A percentile compares a stretch with the other conserved stretches of the same genome.
These are phyloP conservation scores for Nephrocerus scutellatus DNA, from an alignment of 2,888 invertebrate species.

Conservation along the genomic window DNA sequence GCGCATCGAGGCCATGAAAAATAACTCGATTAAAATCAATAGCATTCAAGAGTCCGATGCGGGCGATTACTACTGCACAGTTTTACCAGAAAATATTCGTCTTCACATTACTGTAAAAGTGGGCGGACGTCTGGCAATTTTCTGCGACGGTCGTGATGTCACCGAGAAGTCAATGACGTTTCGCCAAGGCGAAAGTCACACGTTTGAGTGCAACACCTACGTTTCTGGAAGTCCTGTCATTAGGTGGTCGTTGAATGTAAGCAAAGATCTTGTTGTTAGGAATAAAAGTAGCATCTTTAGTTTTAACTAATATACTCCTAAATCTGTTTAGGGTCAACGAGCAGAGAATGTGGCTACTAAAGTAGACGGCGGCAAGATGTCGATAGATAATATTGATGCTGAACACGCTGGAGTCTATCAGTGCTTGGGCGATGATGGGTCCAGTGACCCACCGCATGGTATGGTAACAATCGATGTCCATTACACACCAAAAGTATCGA, in stretches of 20 bases:
- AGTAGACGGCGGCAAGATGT: constrained; percentile 27
- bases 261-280: constrained; percentile 12
- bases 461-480: constrained; percentile 39
- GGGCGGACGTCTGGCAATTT: constrained; percentile 33
- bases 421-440: constrained; percentile 40
- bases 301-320: neutral
- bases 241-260: constrained; percentile 42
- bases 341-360: constrained; percentile 26
- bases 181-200: constrained; percentile 39
- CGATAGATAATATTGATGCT: constrained; percentile 34
- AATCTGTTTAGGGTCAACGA: constrained; percentile 31
- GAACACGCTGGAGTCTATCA: constrained; percentile 39
- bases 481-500: constrained; percentile 38
- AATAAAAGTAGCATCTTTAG: neutral
- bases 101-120: constrained; percentile 31
- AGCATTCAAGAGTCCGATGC: constrained; percentile 32
- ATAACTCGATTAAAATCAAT: constrained; percentile 34
- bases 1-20: constrained; percentile 31
- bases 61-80: constrained; percentile 35
- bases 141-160: constrained; percentile 38
- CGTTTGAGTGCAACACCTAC: constrained; percentile 35
- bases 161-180: constrained; percentile 39
- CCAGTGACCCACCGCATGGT: constrained; percentile 34
- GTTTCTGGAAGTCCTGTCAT: constrained; percentile 28
- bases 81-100: constrained; percentile 33